phyloP scores from a whole-genome alignment of 2,888 invertebrate species.

The Leucophenga maculata region DNA sequence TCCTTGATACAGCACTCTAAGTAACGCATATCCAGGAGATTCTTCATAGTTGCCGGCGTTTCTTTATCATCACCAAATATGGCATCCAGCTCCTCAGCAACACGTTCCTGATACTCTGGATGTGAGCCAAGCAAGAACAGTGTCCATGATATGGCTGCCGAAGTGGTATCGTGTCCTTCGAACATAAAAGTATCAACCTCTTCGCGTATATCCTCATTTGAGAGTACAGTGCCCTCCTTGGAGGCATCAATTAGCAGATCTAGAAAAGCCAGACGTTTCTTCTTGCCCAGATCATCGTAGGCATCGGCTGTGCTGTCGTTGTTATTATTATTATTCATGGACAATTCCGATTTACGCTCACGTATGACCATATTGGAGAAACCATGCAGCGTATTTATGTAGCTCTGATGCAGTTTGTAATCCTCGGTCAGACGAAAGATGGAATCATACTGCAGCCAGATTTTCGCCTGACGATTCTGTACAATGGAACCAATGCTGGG shows the following conservation, averaged over 20 bases:
- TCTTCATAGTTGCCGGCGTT: slow-evolving; percentile 74
- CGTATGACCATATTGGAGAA: slow-evolving; percentile 74
- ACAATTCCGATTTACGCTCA: slow-evolving; percentile 72
- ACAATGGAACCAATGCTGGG: slow-evolving; percentile 74
- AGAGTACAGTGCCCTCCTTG: slow-evolving; percentile 72
- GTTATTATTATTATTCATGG: slow-evolving; percentile 57
- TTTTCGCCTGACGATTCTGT: slow-evolving; percentile 74
- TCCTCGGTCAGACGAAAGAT: slow-evolving; percentile 75
- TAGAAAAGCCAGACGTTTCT: slow-evolving; percentile 75
- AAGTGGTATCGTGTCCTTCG: slow-evolving; percentile 74
- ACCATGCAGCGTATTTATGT: slow-evolving; percentile 72
- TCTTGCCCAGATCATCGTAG: slow-evolving; percentile 71
- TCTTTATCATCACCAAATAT: slow-evolving; percentile 72
- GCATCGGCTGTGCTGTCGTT: slow-evolving; percentile 60
- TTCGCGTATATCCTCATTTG: slow-evolving; percentile 74
- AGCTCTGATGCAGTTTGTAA: slow-evolving; percentile 75
- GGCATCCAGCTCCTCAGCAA: slow-evolving; percentile 73
- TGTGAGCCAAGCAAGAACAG: slow-evolving; percentile 69
- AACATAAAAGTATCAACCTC: slow-evolving; percentile 80
- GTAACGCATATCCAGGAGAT: slow-evolving; percentile 78
- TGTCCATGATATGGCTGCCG: slow-evolving; percentile 72
- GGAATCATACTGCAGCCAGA: slow-evolving; percentile 78
- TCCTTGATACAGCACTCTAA: slow-evolving; percentile 82
- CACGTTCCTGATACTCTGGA: slow-evolving; percentile 71
- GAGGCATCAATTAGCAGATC: slow-evolving; percentile 76